Conservation (phyloP, 1,140 invertebrate genomes). For the Apolygus lucorum region DNA sequence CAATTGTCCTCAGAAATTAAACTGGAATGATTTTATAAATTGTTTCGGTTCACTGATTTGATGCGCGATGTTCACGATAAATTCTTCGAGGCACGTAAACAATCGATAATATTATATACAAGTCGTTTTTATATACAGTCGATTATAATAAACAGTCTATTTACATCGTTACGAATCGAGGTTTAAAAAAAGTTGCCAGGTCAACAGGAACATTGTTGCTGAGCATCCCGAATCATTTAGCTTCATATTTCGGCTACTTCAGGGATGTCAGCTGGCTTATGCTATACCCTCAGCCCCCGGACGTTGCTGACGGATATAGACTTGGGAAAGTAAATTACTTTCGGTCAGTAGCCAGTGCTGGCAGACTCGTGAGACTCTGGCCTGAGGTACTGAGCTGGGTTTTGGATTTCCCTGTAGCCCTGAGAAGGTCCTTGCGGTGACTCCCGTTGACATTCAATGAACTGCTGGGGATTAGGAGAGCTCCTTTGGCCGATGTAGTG, state of each 20-base stretch:
- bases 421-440: neutral
- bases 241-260: neutral
- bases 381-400: neutral
- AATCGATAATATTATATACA: neutral
- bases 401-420: neutral
- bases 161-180: no score
- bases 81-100: no score
- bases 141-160: neutral
- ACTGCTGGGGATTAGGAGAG: slow-evolving; percentile 25
- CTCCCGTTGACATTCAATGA: slow-evolving; percentile 19
- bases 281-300: slow-evolving; percentile 28
- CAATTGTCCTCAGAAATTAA: no score
- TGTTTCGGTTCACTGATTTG: no score
- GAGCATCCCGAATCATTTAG: neutral
- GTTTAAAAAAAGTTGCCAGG: neutral
- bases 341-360: slow-evolving; percentile 19
- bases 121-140: neutral
- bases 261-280: neutral
- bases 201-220: neutral
- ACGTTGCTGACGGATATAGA: slow-evolving; percentile 28
- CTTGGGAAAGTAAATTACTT: slow-evolving; percentile 25
- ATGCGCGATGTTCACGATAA: no score
- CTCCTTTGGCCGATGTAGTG: slow-evolving; percentile 21
- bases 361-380: slow-evolving; percentile 17
- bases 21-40: no score